Evolutionary conservation across 2,113 vertebrate species (phyloP), one percentile per base, ranked within the genome.

Genomic region (Peromyscus maniculatus): DNA sequence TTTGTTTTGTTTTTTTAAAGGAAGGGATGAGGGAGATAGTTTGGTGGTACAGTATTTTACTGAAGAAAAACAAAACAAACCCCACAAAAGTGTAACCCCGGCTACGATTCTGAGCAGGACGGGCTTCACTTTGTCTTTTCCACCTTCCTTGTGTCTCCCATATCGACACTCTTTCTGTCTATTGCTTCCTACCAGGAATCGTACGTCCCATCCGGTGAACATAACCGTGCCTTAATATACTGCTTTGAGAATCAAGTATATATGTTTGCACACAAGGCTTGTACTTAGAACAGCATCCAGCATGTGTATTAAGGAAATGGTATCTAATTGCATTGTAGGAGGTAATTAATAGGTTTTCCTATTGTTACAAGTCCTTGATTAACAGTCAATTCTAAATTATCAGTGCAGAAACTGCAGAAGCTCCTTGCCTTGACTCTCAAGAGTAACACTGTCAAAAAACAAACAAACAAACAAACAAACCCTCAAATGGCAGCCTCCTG

Each of bases 321-420:
- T 75, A 91, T 46, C 72, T 13, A 36, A 33, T 19, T 24, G 87
- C 12, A 64, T 15, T 57, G 3, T 8, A 75, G 88, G 55, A 75
- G 39, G 52, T 64, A n/a, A 75, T 55, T 91, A 33, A 49, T 49
- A 59, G 66, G 62, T 69, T 62, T 82, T 62, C 15, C 55, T 93
- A 67, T 26, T 83, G 17, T 82, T 89, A 22, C 52, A 49, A 90
- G 78, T 78, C 78, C 39, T 78, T 82, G 97, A 93, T 62, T 88
- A 80, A 74, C 87, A 93, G 43, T 71, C 46, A 67, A 8, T 88
- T 83, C 55, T 39, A 33, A 91, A 75, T 95, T 87, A 59, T 26
- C 33, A 24, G 36, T 89, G 72, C 31, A 80, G 72, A 91, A 93
- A 87, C 31, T 46, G 39, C 1, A 67, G 59, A 46, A 39, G 12